Conservation (phyloP, 2,113 vertebrate genomes). For the Hirundichthys speculiger region DNA sequence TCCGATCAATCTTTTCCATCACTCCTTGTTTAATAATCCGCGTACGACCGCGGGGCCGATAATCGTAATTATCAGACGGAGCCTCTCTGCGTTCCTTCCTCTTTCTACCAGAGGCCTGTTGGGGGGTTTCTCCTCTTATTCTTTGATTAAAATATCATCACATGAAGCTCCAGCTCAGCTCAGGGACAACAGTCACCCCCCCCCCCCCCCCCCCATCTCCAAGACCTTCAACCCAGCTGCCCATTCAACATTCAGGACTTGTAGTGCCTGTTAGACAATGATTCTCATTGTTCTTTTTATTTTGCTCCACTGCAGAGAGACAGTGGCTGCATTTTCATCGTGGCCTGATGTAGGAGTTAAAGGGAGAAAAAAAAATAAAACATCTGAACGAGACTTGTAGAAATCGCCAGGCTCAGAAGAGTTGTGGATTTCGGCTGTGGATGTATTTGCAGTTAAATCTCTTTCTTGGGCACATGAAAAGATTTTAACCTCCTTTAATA, state of each 20-base stretch:
- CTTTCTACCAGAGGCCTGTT: conserved; percentile 21
- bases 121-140: conserved; percentile 43
- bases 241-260: conserved; percentile 48
- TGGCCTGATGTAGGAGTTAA: background rate
- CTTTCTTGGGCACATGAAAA: conserved; percentile 7
- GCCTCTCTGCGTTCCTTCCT: background rate
- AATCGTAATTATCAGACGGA: no score
- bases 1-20: no score
- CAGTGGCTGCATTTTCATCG: background rate
- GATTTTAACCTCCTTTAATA: conserved; percentile 46
- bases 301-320: conserved; percentile 1
- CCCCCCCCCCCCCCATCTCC: conserved; percentile 8
- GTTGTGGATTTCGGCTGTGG: background rate
- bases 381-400: background rate
- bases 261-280: conserved; percentile 42
- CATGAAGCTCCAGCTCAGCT: conserved; percentile 27
- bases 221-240: conserved; percentile 22
- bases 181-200: conserved; percentile 10
- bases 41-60: no score
- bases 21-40: no score
- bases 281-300: conserved; percentile 36
- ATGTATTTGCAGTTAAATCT: conserved; percentile 25
- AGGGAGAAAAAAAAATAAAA: background rate
- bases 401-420: conserved; percentile 12
- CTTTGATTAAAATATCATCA: conserved; percentile 54